phyloP scores from a whole-genome alignment of 92 coral and sea anemone species.

The Desmophyllum pertusum region DNA sequence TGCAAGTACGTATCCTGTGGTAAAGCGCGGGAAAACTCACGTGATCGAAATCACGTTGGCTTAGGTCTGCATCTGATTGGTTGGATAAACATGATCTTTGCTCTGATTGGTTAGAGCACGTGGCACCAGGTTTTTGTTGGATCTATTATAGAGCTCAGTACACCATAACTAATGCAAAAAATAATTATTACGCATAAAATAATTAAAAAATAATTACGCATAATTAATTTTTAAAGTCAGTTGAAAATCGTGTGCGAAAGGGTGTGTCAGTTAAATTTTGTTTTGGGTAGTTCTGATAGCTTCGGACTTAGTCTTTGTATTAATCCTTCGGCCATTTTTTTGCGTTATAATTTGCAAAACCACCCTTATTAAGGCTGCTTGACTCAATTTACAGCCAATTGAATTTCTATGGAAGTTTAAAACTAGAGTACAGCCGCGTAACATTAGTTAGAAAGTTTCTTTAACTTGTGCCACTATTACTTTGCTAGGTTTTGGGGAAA shows the following conservation, averaged over 20 bases:
- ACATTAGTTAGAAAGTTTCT: background rate
- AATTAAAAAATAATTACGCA: too few relatives aligned
- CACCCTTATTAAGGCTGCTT: too few relatives aligned
- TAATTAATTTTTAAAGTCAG: background rate
- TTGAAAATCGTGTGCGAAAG: too few relatives aligned
- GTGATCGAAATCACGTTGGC: background rate
- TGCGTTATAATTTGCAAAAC: too few relatives aligned
- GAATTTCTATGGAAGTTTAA: background rate
- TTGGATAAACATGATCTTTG: background rate
- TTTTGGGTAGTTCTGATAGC: too few relatives aligned
- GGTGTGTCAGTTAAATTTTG: too few relatives aligned
- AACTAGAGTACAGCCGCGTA: background rate
- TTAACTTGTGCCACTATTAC: background rate
- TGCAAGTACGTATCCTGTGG: background rate
- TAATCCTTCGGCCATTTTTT: too few relatives aligned
- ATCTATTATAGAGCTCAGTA: background rate
- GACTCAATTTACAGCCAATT: too few relatives aligned
- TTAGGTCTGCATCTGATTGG: background rate
- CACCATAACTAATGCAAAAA: background rate
- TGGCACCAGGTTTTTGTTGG: background rate
- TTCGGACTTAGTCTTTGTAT: too few relatives aligned
- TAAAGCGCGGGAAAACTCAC: background rate
- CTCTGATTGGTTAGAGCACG: background rate
- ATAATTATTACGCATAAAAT: too few relatives aligned
- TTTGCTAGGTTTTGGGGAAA: too few relatives aligned